Percentiles rank a stretch among this genome's conserved stretches.
Evolutionary conservation across 2,888 invertebrate genomes (phyloP).

Genomic region (Molorchus minor): DNA sequence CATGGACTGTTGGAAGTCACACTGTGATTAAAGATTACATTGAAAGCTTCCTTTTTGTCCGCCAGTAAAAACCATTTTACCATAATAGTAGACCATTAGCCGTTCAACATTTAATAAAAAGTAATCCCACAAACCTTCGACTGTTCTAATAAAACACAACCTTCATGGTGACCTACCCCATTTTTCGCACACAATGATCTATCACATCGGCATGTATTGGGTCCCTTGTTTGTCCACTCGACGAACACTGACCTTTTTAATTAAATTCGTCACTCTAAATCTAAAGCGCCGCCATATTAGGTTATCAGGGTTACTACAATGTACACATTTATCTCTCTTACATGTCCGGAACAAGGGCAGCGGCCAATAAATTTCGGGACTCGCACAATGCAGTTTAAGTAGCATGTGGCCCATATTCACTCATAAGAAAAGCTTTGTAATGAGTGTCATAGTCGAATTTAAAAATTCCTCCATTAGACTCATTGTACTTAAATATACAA

Average conservation of each 20-base stretch:
- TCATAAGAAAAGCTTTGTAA: no score
- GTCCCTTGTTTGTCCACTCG: not conserved
- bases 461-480: no score
- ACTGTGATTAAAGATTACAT: no score
- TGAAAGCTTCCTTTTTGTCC: no score
- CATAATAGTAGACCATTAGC: no score
- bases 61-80: no score
- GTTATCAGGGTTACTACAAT: constrained; percentile 6
- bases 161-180: constrained; percentile 11
- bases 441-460: no score
- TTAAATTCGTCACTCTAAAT: constrained; percentile 2
- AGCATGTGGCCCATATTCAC: not conserved
- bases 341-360: not conserved
- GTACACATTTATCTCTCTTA: constrained; percentile 11
- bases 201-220: constrained; percentile 8
- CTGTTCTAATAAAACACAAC: no score
- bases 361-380: not conserved
- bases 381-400: not conserved
- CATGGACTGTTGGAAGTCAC: no score
- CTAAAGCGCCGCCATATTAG: constrained; percentile 12
- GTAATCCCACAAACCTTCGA: no score
- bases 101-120: no score
- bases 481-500: no score
- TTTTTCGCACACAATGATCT: constrained; percentile 12
- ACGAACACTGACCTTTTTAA: constrained; percentile 14